These are phyloP conservation scores for Coranthus polyacanthus DNA, from an alignment of 2,797 vertebrate genomes.

Conservation along the genomic window DNA sequence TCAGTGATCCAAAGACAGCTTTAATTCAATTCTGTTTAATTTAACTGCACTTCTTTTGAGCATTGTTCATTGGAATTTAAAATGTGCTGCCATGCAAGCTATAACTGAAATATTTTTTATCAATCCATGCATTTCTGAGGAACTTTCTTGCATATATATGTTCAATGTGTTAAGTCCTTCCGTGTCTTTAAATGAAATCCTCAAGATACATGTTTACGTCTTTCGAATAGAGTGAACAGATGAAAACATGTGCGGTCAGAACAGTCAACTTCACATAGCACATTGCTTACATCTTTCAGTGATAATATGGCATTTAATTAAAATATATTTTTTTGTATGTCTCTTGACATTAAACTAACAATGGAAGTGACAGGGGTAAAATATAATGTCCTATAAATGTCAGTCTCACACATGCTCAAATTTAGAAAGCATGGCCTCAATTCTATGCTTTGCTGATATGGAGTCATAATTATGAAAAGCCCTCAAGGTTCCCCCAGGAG, in stretches of 20 bases:
- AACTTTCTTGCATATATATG: no score
- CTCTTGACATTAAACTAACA: no score
- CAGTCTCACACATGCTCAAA: constrained; percentile 11
- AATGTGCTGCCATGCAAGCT: constrained; percentile 1
- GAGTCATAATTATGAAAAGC: constrained; percentile 66
- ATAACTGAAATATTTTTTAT: not conserved
- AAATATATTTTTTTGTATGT: no score
- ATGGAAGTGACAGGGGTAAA: no score
- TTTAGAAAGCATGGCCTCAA: constrained; percentile 31
- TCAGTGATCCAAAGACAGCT: constrained; percentile 15
- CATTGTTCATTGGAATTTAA: not conserved
- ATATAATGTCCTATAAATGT: not conserved
- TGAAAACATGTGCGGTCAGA: no score
- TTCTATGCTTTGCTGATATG: constrained; percentile 35
- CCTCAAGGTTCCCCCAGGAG: constrained; percentile 59
- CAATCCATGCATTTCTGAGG: no score
- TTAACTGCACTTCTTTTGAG: not conserved
- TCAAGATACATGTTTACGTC: no score
- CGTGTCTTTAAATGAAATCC: no score
- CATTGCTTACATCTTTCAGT: no score
- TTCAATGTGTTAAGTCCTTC: not conserved
- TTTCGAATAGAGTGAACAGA: no score
- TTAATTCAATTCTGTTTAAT: constrained; percentile 21
- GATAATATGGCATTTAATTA: no score
- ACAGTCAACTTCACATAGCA: no score